Evolutionary conservation across 2,888 invertebrate genomes (phyloP).

Genomic region (Amphipyra berbera): DNA sequence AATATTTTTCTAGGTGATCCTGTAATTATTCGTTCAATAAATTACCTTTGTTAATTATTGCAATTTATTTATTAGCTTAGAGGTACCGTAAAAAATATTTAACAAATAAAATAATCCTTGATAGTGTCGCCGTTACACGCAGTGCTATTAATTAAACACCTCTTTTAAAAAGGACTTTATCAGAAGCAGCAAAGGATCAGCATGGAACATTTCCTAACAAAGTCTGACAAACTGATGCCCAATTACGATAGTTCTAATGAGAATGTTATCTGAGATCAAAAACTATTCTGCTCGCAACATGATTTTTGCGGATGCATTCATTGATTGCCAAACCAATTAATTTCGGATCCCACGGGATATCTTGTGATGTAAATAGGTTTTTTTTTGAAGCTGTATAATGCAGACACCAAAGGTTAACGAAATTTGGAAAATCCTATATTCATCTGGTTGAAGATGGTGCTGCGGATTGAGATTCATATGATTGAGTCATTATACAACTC

Average conservation of each 20-base stretch:
- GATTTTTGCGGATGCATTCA: neutral
- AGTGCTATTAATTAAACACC: too few relatives aligned
- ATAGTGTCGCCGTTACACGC: too few relatives aligned
- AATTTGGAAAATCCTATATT: too few relatives aligned
- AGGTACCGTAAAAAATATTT: too few relatives aligned
- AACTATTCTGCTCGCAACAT: constrained; percentile 7
- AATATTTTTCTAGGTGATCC: neutral
- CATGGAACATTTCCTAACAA: constrained; percentile 29
- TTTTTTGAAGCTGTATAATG: neutral
- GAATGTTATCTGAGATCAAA: constrained; percentile 29
- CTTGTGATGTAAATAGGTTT: neutral
- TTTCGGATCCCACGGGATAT: neutral
- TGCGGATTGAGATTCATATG: too few relatives aligned
- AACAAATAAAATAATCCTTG: too few relatives aligned
- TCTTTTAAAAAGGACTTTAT: neutral
- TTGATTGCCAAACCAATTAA: constrained; percentile 22
- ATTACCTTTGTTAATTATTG: too few relatives aligned
- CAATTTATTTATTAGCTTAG: too few relatives aligned
- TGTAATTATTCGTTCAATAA: too few relatives aligned
- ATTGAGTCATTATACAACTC: too few relatives aligned
- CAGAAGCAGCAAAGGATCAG: constrained; percentile 14
- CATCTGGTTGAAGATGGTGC: too few relatives aligned
- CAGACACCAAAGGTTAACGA: too few relatives aligned
- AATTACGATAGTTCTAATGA: constrained; percentile 44
- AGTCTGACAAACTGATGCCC: constrained; percentile 22